Evolutionary conservation across 2,797 vertebrate genomes (phyloP), one percentile per base, ranked within the genome.

Genomic region (Helostoma temminkii): DNA sequence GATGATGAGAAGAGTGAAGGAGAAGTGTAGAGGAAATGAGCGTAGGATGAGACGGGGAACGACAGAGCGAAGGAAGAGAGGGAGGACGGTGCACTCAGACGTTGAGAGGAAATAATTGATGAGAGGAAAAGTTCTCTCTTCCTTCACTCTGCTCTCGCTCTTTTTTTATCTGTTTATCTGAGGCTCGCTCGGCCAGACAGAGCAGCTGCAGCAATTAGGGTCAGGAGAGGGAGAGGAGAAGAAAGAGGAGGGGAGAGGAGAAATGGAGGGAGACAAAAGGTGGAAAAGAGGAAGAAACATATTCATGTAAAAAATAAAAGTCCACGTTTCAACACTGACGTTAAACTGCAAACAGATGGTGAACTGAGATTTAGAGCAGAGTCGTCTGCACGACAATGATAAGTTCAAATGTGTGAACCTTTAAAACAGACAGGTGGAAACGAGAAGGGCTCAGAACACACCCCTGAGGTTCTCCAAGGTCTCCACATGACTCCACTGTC

Each of bases 31-130:
- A 28, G 18, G 28, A 30, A 16, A 9, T 32, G 36, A 15, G 14
- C 36, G 14, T 3, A 19, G 25, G 8, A 30, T 5, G 18, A 30
- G 9, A 10, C 9, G 9, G 4, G 47, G 28, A 19, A 26, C 10
- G 0, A 5, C 16, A 50, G 48, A 2, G 32, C 32, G 7, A 4
- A 28, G 2, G 39, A 34, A 8, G 28, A 18, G 21, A 61, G n/a
- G n/a, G 37, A 43, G 19, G 19, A 60, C 1, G 15, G 61, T 8
- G 70, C 78, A 71, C 79, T 78, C 71, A 88, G 81, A 82, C 62
- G 1, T 28, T 52, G 21, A 59, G 71, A 77, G 78, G 74, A 78
- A 87, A 87, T 86, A 76, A 82, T 84, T 87, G 72, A 84, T 87
- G 80, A 85, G 69, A 76, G 43, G 71, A 75, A 80, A 63, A 66